These are phyloP conservation scores for Drosophila repletoides DNA, from an alignment of 1,140 invertebrate species.

Conservation along the genomic window DNA sequence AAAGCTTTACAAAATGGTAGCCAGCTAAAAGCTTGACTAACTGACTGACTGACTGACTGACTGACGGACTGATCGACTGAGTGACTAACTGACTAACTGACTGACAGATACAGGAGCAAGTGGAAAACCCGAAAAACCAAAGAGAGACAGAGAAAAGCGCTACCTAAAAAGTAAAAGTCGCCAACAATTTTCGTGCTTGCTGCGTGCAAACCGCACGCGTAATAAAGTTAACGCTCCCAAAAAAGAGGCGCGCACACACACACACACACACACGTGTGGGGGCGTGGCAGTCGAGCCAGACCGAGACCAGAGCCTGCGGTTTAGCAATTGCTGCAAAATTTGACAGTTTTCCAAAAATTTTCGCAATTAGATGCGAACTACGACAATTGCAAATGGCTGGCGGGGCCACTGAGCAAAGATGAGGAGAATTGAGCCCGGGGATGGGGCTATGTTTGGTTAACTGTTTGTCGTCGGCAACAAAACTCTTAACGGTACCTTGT, in stretches of 20 bases:
- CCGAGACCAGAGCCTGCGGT: slow-evolving; percentile 45
- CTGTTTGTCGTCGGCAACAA: slow-evolving; percentile 38
- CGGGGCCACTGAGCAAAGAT: background rate
- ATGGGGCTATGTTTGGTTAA: slow-evolving; percentile 9
- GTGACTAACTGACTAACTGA: slow-evolving; percentile 5
- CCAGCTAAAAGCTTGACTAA: slow-evolving; percentile 10
- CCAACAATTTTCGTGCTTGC: slow-evolving; percentile 20
- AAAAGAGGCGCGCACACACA: slow-evolving; percentile 20
- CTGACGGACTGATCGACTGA: slow-evolving; percentile 5
- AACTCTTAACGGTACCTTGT: slow-evolving; percentile 44
- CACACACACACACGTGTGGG: no score
- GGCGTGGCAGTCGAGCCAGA: slow-evolving; percentile 20
- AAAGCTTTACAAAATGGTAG: slow-evolving; percentile 46
- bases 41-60: background rate
- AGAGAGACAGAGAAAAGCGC: background rate
- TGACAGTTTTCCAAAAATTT: slow-evolving; percentile 63
- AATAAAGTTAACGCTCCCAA: slow-evolving; percentile 61
- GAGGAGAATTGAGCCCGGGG: background rate
- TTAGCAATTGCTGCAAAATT: slow-evolving; percentile 54
- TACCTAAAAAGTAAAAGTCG: slow-evolving; percentile 41
- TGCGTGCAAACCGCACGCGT: slow-evolving; percentile 52
- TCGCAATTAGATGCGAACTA: slow-evolving; percentile 58
- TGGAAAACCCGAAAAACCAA: slow-evolving; percentile 2
- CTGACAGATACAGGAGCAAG: background rate
- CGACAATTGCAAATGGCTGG: slow-evolving; percentile 50